Evolutionary conservation across 2,113 vertebrate genomes (phyloP).

Genomic region (Myrmophylax atrothorax): DNA sequence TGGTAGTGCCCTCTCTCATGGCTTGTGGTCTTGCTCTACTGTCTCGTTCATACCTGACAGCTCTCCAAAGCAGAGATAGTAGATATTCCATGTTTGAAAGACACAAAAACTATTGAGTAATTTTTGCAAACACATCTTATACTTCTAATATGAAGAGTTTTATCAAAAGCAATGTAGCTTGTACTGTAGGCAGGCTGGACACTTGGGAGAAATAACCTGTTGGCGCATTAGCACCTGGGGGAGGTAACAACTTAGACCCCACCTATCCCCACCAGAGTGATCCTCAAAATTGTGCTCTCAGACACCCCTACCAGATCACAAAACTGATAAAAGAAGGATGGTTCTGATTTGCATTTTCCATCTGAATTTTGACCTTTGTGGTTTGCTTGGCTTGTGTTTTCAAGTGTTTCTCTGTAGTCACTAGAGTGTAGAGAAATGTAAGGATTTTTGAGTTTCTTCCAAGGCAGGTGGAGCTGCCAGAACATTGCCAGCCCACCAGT

Average conservation of each 20-base stretch:
- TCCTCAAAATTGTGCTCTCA: background rate
- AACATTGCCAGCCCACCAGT: background rate
- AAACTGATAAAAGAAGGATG: background rate
- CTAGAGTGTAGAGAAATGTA: background rate
- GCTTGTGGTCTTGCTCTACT: background rate
- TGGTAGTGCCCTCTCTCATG: background rate
- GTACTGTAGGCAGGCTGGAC: background rate
- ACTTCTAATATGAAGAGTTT: background rate
- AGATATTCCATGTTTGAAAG: background rate
- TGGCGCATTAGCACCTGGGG: background rate
- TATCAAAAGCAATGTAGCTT: background rate
- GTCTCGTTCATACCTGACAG: background rate
- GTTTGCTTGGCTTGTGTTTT: background rate
- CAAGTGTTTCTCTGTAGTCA: background rate
- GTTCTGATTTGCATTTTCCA: background rate
- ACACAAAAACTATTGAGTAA: fast-evolving
- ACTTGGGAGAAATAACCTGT: background rate
- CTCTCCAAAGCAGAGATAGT: background rate
- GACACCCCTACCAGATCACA: background rate
- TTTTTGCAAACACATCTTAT: background rate
- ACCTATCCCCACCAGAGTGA: background rate
- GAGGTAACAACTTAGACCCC: background rate
- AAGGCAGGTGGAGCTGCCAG: background rate
- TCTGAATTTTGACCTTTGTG: background rate
- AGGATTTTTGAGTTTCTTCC: background rate